These are phyloP conservation scores for Pteromalus puparum DNA, from an alignment of 1,140 invertebrate genomes.

Conservation along the genomic window DNA sequence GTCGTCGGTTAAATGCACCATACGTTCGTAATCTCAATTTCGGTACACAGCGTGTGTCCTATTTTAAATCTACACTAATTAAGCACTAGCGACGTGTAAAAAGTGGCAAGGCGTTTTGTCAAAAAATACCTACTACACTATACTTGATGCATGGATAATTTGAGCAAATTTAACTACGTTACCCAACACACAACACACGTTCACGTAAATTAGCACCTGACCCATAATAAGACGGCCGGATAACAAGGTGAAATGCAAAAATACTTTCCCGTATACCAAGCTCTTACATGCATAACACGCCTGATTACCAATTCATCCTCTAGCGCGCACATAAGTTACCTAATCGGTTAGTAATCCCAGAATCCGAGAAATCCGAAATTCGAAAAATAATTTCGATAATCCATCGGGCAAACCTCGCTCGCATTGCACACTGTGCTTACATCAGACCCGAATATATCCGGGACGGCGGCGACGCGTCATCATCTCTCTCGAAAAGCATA, in stretches of 20 bases:
- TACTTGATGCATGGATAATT: too few relatives aligned
- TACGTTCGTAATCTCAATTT: too few relatives aligned
- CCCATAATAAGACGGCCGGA: not conserved
- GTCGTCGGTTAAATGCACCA: too few relatives aligned
- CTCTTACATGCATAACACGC: not conserved
- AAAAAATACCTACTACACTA: too few relatives aligned
- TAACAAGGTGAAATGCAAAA: not conserved
- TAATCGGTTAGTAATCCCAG: not conserved
- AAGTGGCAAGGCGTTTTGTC: too few relatives aligned
- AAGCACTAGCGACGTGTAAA: not conserved
- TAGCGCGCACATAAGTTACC: not conserved
- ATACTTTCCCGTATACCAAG: not conserved
- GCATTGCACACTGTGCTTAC: too few relatives aligned
- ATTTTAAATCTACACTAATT: not conserved
- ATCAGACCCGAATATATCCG: too few relatives aligned
- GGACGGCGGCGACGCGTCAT: too few relatives aligned
- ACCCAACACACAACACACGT: not conserved
- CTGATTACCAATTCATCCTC: not conserved
- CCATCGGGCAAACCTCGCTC: too few relatives aligned
- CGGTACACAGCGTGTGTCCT: too few relatives aligned
- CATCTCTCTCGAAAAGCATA: too few relatives aligned
- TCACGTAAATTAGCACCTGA: not conserved
- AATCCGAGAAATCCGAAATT: not conserved
- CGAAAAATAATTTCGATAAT: too few relatives aligned
- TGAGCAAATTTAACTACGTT: not conserved